Conservation (phyloP, 2,888 invertebrate genomes). For the Helicoverpa assulta region DNA sequence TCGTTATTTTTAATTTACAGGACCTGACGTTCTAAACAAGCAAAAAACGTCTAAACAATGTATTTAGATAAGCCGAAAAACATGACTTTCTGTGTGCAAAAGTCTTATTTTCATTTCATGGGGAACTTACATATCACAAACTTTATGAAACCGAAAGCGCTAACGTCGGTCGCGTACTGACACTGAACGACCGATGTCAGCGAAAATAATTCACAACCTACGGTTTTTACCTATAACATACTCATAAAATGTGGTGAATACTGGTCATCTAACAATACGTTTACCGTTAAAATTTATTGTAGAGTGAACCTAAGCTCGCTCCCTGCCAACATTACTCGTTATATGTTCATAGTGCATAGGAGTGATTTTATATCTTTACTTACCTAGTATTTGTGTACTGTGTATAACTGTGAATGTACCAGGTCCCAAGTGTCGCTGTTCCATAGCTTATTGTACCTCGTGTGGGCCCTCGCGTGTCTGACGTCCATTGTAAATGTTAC, state of each 20-base stretch:
- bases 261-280: too few relatives aligned
- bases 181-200: neutral
- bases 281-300: neutral
- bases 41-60: too few relatives aligned
- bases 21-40: too few relatives aligned
- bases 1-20: too few relatives aligned
- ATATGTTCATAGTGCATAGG: conserved; percentile 41
- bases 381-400: conserved; percentile 60
- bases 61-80: too few relatives aligned
- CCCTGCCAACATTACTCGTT: conserved; percentile 33
- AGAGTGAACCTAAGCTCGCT: conserved; percentile 5
- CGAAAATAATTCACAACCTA: neutral
- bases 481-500: conserved; percentile 53
- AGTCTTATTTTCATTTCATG: too few relatives aligned
- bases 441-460: conserved; percentile 54
- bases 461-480: conserved; percentile 25
- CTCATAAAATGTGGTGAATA: too few relatives aligned
- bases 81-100: too few relatives aligned
- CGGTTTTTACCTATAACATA: too few relatives aligned
- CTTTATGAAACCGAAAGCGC: neutral
- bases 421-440: conserved; percentile 51
- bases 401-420: conserved; percentile 54
- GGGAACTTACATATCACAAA: too few relatives aligned
- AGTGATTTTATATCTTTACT: conserved; percentile 63
- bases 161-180: neutral